Conservation (phyloP, 2,888 invertebrate genomes). For the Venusia cambrica region DNA sequence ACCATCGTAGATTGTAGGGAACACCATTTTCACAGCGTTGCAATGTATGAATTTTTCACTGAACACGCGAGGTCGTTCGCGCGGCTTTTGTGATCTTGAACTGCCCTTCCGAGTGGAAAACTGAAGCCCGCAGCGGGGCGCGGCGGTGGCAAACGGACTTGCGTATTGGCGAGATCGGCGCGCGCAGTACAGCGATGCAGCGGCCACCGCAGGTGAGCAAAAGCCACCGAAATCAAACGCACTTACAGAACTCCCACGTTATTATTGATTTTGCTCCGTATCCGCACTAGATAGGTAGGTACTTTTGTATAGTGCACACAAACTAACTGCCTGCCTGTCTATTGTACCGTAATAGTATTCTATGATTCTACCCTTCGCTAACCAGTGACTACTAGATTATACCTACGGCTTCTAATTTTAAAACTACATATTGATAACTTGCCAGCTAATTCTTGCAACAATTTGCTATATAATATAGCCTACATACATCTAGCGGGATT, state of each 20-base stretch:
- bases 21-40: constrained; percentile 61
- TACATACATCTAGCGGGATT: too few species aligned
- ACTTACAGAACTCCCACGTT: constrained; percentile 26
- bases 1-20: constrained; percentile 66
- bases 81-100: constrained; percentile 76
- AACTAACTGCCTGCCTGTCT: constrained; percentile 26
- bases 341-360: too few species aligned
- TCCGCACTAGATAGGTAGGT: too few species aligned
- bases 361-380: constrained; percentile 27
- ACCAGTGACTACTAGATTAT: constrained; percentile 29
- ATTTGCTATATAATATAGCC: too few species aligned
- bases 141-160: constrained; percentile 51
- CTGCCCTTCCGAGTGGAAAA: constrained; percentile 76
- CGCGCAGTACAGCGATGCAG: constrained; percentile 58
- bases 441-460: constrained; percentile 48
- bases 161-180: constrained; percentile 66
- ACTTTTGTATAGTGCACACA: constrained; percentile 20
- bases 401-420: constrained; percentile 56
- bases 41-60: constrained; percentile 49
- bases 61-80: constrained; percentile 52
- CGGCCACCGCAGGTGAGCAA: constrained; percentile 49
- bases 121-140: constrained; percentile 57
- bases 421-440: constrained; percentile 56
- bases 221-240: constrained; percentile 43
- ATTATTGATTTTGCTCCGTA: too few species aligned